Percentiles rank a stretch among this genome's conserved stretches.
Conservation (phyloP, 1,140 invertebrate genomes). For the Atta texana region DNA sequence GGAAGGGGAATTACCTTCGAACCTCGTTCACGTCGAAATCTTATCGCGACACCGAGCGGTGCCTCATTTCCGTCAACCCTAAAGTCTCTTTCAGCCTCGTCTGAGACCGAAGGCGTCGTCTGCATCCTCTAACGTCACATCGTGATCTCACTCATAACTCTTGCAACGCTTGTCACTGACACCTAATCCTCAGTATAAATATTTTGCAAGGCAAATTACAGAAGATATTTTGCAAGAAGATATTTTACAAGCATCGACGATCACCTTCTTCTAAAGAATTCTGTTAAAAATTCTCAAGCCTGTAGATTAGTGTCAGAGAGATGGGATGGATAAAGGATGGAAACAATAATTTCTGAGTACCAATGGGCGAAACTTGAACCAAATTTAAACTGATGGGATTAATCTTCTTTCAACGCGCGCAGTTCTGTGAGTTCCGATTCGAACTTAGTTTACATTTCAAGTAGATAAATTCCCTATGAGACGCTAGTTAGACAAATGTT, state of each 20-base stretch:
- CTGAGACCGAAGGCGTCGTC: constrained; percentile 31
- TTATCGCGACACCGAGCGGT: constrained; percentile 62
- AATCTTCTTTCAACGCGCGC: constrained; percentile 62
- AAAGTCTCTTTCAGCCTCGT: constrained; percentile 37
- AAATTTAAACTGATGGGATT: constrained; percentile 56
- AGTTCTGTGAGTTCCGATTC: constrained; percentile 25
- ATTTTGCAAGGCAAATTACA: constrained; percentile 29
- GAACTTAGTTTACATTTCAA: constrained; percentile 64
- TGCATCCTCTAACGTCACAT: constrained; percentile 14
- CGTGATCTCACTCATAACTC: constrained; percentile 35
- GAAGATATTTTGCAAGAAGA: constrained; percentile 18
- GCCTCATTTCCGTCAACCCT: constrained; percentile 70
- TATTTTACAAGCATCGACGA: background rate
- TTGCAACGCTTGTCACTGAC: constrained; percentile 35
- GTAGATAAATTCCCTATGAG: constrained; percentile 22
- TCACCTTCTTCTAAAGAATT: background rate
- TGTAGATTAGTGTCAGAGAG: constrained; percentile 6
- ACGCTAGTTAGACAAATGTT: constrained; percentile 24
- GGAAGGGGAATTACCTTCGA: constrained; percentile 25
- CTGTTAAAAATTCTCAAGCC: background rate
- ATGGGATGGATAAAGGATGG: background rate
- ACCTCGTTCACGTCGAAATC: constrained; percentile 52
- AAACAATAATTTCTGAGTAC: constrained; percentile 51
- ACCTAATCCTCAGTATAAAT: constrained; percentile 14
- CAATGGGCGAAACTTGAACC: constrained; percentile 20